These are phyloP conservation scores for Drosophila incognita DNA, from an alignment of 2,888 invertebrate species.

Conservation along the genomic window DNA sequence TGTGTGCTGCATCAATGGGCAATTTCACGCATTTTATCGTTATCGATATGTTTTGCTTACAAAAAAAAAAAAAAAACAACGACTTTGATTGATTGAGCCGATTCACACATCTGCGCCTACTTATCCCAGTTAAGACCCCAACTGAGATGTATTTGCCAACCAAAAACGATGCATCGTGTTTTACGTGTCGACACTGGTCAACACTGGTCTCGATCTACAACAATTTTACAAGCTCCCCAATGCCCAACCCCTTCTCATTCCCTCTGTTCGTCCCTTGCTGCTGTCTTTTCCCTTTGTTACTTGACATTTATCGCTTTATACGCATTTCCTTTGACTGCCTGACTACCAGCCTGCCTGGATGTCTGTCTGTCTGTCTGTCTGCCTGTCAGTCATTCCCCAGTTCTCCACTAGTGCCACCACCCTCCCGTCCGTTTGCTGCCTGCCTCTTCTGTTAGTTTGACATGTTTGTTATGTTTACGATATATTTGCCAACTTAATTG, in stretches of 20 bases:
- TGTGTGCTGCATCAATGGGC: conserved; percentile 38
- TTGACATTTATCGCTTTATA: conserved; percentile 79
- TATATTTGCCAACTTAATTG: conserved; percentile 77
- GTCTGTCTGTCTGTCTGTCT: background rate
- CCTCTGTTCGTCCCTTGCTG: background rate
- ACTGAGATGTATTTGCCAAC: conserved; percentile 8
- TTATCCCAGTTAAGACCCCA: conserved; percentile 17
- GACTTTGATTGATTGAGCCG: conserved; percentile 72
- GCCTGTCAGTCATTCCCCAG: conserved; percentile 28
- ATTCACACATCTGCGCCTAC: conserved; percentile 6
- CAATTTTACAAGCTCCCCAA: conserved; percentile 19
- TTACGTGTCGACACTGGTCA: conserved; percentile 11
- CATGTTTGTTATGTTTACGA: conserved; percentile 64
- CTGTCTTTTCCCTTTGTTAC: conserved; percentile 52
- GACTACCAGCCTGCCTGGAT: conserved; percentile 11
- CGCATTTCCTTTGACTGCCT: conserved; percentile 50
- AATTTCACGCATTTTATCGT: conserved; percentile 40
- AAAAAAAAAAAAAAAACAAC: conserved; percentile 41
- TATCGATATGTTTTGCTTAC: conserved; percentile 57
- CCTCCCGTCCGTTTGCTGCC: background rate
- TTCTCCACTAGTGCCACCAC: background rate
- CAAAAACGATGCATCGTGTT: background rate
- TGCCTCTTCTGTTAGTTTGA: conserved; percentile 42
- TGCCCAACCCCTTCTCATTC: background rate
- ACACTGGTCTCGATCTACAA: conserved; percentile 14